These are phyloP conservation scores for Lagopus leucura DNA, from an alignment of 2,113 vertebrate genomes.

Conservation along the genomic window DNA sequence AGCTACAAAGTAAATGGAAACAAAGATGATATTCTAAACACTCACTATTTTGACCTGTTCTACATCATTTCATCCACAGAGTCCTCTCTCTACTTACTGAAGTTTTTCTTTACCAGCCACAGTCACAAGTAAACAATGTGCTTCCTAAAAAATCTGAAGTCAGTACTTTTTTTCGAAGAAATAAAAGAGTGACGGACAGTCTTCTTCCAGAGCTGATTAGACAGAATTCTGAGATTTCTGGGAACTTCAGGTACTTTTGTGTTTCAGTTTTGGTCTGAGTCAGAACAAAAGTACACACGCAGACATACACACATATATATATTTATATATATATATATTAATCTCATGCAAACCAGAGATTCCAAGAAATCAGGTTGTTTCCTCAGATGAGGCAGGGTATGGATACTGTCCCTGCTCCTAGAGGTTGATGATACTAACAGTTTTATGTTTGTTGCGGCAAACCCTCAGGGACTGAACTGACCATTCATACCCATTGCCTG, in stretches of 20 bases:
- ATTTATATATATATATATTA: not conserved
- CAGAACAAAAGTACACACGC: not conserved
- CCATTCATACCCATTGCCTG: not conserved
- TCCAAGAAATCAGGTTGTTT: not conserved
- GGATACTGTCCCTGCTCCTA: not conserved
- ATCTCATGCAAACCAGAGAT: not conserved
- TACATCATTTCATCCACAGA: not conserved
- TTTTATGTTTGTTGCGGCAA: not conserved
- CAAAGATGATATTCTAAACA: not conserved
- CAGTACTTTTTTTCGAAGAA: not conserved
- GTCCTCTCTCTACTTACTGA: not conserved
- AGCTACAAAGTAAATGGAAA: not conserved
- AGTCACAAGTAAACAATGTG: not conserved
- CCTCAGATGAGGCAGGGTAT: not conserved
- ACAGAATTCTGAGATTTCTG: constrained; percentile 23
- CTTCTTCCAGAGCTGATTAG: not conserved
- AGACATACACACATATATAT: not conserved
- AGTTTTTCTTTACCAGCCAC: not conserved
- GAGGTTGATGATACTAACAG: not conserved
- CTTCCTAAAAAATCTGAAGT: not conserved
- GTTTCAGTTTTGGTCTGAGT: not conserved
- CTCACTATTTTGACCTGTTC: not conserved
- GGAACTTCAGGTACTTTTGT: not conserved
- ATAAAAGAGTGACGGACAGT: not conserved
- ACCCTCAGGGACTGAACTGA: not conserved